phyloP scores from a whole-genome alignment of 2,888 invertebrate species.

The Calephelis perditalis region DNA sequence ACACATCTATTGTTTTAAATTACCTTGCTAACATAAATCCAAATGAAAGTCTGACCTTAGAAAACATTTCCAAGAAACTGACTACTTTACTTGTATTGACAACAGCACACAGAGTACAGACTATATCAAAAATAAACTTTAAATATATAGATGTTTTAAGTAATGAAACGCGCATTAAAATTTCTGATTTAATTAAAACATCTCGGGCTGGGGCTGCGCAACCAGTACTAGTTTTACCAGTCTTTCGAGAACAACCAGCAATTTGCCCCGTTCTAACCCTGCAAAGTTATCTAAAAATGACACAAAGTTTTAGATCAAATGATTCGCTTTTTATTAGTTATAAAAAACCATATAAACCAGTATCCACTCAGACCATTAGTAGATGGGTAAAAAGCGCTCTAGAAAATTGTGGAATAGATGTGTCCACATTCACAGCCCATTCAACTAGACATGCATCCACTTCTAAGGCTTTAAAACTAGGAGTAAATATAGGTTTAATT shows the following conservation, averaged over 20 bases:
- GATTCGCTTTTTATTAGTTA: not conserved
- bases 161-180: too few relatives aligned
- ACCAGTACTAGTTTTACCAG: too few relatives aligned
- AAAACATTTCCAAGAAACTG: too few relatives aligned
- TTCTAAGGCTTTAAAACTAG: constrained; percentile 16
- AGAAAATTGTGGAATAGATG: constrained; percentile 18
- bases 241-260: too few relatives aligned
- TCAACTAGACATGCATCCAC: constrained; percentile 22
- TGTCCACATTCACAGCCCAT: constrained; percentile 17
- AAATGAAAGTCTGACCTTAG: constrained; percentile 3
- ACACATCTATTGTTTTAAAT: constrained; percentile 18
- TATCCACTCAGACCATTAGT: constrained; percentile 10
- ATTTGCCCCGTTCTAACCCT: not conserved
- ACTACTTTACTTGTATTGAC: too few relatives aligned
- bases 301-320: not conserved
- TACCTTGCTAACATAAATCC: constrained; percentile 14
- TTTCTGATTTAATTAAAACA: too few relatives aligned
- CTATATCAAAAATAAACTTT: too few relatives aligned
- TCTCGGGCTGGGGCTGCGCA: too few relatives aligned
- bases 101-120: too few relatives aligned
- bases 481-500: too few relatives aligned
- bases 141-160: too few relatives aligned
- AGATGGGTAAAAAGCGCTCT: constrained; percentile 19
- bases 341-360: not conserved
- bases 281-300: not conserved